These are phyloP conservation scores for Enhydra lutris DNA, from an alignment of 2,113 vertebrate genomes.

Conservation along the genomic window DNA sequence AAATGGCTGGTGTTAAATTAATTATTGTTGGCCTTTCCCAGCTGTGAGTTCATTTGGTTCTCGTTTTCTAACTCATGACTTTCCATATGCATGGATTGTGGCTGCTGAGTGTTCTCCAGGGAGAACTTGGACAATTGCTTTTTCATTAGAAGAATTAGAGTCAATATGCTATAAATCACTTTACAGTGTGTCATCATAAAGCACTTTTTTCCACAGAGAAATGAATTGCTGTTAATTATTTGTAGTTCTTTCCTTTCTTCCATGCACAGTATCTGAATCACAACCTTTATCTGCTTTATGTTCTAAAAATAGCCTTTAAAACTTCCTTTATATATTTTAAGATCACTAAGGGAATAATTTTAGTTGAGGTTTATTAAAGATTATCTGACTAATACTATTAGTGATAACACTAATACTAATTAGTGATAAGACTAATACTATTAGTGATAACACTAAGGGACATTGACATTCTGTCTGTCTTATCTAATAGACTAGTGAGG, in stretches of 20 bases:
- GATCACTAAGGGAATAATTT: conserved; percentile 1
- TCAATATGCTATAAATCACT: conserved; percentile 82
- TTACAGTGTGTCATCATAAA: conserved; percentile 69
- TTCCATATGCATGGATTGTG: conserved; percentile 71
- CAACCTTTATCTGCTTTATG: conserved; percentile 52
- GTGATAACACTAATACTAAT: neutral
- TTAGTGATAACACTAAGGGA: neutral
- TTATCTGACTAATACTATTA: neutral
- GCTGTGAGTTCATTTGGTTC: conserved; percentile 85
- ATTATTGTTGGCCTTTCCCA: conserved; percentile 83
- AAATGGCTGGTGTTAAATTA: conserved; percentile 83
- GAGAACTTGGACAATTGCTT: conserved; percentile 81
- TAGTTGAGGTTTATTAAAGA: conserved; percentile 36
- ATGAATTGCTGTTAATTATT: conserved; percentile 69
- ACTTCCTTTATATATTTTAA: neutral
- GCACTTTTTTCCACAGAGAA: conserved; percentile 67
- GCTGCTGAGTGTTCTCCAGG: conserved; percentile 73
- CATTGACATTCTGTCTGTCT: neutral
- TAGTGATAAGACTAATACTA: neutral
- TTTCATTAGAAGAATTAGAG: conserved; percentile 81
- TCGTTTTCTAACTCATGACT: conserved; percentile 83
- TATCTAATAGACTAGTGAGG: neutral
- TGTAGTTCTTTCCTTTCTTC: conserved; percentile 39
- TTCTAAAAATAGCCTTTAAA: conserved; percentile 20
- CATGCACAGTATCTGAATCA: conserved; percentile 33